Evolutionary conservation across 2,888 invertebrate genomes (phyloP).

Genomic region (Drosophila acutilabella): DNA sequence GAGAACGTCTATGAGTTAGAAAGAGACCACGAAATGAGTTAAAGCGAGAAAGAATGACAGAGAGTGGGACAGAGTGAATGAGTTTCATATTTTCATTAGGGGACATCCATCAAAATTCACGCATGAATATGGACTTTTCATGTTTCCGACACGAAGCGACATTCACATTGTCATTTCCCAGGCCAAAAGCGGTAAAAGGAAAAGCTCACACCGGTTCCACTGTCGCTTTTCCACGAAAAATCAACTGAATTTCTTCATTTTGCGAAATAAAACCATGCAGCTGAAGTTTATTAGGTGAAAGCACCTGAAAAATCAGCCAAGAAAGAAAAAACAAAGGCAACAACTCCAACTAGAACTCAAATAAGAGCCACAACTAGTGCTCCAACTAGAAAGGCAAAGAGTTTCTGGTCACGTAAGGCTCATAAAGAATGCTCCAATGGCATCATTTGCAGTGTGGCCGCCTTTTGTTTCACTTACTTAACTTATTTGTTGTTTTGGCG

Average conservation of each 20-base stretch:
- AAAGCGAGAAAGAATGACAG: neutral
- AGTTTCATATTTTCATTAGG: constrained; percentile 73
- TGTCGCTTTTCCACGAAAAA: constrained; percentile 25
- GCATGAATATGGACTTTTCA: constrained; percentile 83
- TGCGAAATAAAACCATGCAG: constrained; percentile 54
- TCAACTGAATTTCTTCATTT: constrained; percentile 47
- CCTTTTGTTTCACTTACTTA: constrained; percentile 51
- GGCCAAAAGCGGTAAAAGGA: neutral
- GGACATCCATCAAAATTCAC: constrained; percentile 79
- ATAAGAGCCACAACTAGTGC: neutral
- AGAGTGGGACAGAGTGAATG: constrained; percentile 1
- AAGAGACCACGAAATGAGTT: neutral
- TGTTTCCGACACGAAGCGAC: constrained; percentile 57
- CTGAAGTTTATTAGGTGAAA: constrained; percentile 52
- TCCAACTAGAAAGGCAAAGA: constrained; percentile 62
- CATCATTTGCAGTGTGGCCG: constrained; percentile 65
- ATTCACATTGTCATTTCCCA: constrained; percentile 66
- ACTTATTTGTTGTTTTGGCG: constrained; percentile 5
- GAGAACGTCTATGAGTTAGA: constrained; percentile 21
- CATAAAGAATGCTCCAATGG: constrained; percentile 75
- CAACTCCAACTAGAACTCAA: constrained; percentile 5
- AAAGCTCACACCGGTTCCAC: constrained; percentile 9
- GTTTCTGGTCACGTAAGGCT: constrained; percentile 77
- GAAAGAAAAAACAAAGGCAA: constrained; percentile 2
- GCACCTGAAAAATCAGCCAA: constrained; percentile 42